Base-by-base conservation (phyloP, 2,888 invertebrate genomes). In the Patella ulyssiponensis region DNA sequence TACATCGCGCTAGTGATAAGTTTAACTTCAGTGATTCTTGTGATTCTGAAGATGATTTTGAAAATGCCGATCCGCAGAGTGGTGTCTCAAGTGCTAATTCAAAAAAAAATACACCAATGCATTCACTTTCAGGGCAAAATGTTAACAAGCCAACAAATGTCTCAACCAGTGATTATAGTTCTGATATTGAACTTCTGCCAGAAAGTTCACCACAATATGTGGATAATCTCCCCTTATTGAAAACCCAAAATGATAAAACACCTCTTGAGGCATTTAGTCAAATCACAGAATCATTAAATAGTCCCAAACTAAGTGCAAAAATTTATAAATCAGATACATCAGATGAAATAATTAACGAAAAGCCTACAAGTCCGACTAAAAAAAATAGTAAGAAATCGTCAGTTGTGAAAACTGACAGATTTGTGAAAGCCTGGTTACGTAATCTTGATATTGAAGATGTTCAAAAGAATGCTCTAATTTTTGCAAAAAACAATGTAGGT, bases 401-500 rank as follows among this genome's bases (percentile, higher is more conserved):
- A 44, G 14, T 23, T 23, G 64, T 69, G 71, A 79, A 81, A 69
- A 86, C 86, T 84, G 87, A 87, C 77, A 83, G 82, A 73, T 84
- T 80, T 77, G 87, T 88, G 20, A 81, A 82, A 58, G 77, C 81
- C 73, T 90, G 87, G 89, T 74, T 87, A 73, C 77, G 79, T 75
- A 82, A 81, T 74, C 81, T 90, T 33, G 85, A 86, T 33, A 76
- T 89, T 12, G 76, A 82, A 69, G 85, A 88, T 76, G 81, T 84
- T 52, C 84, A 87, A 14, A 84, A 82, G 54, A 89, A 88, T 79
- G 82, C 86, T 7, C 54, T 84, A 20, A 80, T 89, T 27, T 90
- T 90, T 83, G 84, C 85, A 73, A 84, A 86, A 71, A 85, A 90
- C 81, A 87, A 89, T 74, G 85, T 90, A 51, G 88, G 89, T 75